Percentiles rank a stretch among this genome's conserved stretches.
Evolutionary conservation across 2,888 invertebrate genomes (phyloP).

Genomic region (Acanthoscelides obtectus): DNA sequence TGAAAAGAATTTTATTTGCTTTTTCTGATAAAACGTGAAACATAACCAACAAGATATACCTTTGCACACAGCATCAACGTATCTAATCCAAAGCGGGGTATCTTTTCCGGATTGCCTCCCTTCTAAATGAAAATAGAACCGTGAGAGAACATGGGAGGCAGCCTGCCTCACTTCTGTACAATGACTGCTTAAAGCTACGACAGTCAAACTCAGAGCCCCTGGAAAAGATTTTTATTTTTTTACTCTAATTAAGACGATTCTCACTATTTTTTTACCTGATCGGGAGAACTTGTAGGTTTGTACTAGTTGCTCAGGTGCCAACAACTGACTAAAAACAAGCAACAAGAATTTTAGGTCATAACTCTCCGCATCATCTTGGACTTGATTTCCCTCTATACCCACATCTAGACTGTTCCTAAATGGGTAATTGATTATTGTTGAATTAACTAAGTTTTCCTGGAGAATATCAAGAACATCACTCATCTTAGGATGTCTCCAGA

Average conservation of each 20-base stretch:
- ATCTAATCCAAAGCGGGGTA: conserved; percentile 62
- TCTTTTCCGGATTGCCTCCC: conserved; percentile 60
- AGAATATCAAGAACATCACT: conserved; percentile 70
- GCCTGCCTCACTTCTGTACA: conserved; percentile 64
- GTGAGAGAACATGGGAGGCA: conserved; percentile 68
- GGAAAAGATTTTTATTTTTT: neutral
- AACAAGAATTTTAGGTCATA: conserved; percentile 83
- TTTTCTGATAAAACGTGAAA: too few relatives aligned
- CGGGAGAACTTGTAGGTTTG: conserved; percentile 67
- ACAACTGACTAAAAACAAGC: conserved; percentile 68
- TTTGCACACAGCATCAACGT: conserved; percentile 62
- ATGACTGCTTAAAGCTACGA: conserved; percentile 66
- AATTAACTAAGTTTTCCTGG: conserved; percentile 57
- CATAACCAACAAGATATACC: conserved; percentile 45
- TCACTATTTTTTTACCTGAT: conserved; percentile 17
- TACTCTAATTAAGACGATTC: neutral
- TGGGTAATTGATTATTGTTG: conserved; percentile 69
- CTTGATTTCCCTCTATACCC: conserved; percentile 26
- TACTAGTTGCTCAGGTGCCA: conserved; percentile 70
- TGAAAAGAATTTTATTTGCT: too few relatives aligned
- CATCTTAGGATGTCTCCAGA: conserved; percentile 69
- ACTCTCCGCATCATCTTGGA: conserved; percentile 33
- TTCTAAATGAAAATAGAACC: conserved; percentile 72
- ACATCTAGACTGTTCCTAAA: conserved; percentile 24
- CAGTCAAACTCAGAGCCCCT: conserved; percentile 66